A percentile compares a stretch with the other conserved stretches of the same genome.
Conservation (phyloP, 1,140 invertebrate species). For the Colletes latitarsis region DNA sequence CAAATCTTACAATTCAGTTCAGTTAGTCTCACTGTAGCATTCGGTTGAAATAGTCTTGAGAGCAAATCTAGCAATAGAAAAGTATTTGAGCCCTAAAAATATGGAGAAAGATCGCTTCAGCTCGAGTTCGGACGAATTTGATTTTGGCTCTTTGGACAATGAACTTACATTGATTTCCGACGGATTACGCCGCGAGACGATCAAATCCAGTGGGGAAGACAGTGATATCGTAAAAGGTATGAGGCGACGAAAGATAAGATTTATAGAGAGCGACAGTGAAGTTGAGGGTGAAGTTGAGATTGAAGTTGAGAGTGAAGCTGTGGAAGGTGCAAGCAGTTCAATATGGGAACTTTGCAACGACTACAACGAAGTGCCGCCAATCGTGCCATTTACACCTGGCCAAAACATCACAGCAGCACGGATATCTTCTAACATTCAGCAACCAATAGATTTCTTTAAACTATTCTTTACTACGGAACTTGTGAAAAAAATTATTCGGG, state of each 20-base stretch:
- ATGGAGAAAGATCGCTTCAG: constrained; percentile 33
- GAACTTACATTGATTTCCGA: constrained; percentile 39
- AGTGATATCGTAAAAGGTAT: constrained; percentile 26
- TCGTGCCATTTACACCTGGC: constrained; percentile 34
- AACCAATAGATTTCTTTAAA: constrained; percentile 41
- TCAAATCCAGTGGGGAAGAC: constrained; percentile 36
- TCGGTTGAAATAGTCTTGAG: constrained; percentile 47
- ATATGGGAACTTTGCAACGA: constrained; percentile 28
- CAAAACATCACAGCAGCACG: constrained; percentile 34
- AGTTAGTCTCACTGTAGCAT: constrained; percentile 40
- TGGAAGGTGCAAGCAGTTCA: too few species aligned
- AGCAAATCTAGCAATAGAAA: constrained; percentile 32
- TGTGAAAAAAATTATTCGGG: too few species aligned
- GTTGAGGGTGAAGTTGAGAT: background rate
- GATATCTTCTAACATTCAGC: constrained; percentile 9
- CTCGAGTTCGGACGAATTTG: constrained; percentile 45
- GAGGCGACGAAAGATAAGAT: constrained; percentile 21
- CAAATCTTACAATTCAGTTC: constrained; percentile 41
- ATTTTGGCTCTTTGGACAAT: constrained; percentile 32
- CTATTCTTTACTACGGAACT: too few species aligned
- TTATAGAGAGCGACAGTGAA: constrained; percentile 37
- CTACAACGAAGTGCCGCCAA: constrained; percentile 30
- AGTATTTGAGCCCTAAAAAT: constrained; percentile 34
- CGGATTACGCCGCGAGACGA: constrained; percentile 34
- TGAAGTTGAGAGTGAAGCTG: constrained; percentile 23